Evolutionary conservation across 2,888 invertebrate species (phyloP).

Genomic region (Nasonia oneida): DNA sequence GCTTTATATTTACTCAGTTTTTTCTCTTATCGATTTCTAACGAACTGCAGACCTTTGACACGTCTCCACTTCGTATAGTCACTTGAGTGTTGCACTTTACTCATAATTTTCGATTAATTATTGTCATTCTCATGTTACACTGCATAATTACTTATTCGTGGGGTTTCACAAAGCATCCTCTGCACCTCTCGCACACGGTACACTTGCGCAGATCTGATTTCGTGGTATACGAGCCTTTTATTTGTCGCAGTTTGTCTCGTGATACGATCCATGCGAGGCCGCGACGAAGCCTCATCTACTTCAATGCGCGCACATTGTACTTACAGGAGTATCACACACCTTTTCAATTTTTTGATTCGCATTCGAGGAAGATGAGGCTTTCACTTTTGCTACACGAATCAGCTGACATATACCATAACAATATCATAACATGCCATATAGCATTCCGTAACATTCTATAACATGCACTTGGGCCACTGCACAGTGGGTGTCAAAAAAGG

Average conservation of each 20-base stretch:
- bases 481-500: too few species aligned
- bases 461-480: neutral
- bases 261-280: neutral
- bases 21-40: neutral
- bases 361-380: neutral
- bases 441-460: conserved; percentile 17
- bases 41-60: neutral
- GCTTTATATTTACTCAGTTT: neutral
- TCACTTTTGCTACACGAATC: neutral
- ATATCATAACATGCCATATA: neutral
- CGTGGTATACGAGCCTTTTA: neutral
- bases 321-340: neutral
- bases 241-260: neutral
- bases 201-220: neutral
- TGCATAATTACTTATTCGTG: neutral
- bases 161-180: conserved; percentile 1
- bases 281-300: neutral
- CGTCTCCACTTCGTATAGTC: neutral
- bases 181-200: neutral
- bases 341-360: neutral
- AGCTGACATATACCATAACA: neutral
- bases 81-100: conserved; percentile 7
- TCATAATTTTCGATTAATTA: neutral
- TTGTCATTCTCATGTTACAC: neutral
- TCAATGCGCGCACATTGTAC: neutral